Conservation (phyloP, 2,113 vertebrate genomes). For the Macrotus californicus region DNA sequence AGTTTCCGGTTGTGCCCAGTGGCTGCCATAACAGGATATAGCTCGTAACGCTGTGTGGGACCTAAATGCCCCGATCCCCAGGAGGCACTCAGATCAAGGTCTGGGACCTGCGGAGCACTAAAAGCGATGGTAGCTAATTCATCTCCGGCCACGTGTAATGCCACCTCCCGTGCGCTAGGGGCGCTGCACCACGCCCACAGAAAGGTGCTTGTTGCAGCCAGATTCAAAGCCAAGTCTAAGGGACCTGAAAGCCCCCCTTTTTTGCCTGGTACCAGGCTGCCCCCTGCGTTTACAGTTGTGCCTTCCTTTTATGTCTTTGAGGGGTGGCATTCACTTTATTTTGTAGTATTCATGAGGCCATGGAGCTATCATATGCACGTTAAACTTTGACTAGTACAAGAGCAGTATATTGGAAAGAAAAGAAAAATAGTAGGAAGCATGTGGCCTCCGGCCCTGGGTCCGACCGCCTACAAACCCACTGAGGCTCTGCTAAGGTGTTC, state of each 20-base stretch:
- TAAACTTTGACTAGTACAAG: too few species aligned
- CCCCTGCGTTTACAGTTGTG: background rate
- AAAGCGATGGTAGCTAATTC: too few species aligned
- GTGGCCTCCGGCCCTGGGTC: rapidly evolving
- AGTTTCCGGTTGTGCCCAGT: background rate
- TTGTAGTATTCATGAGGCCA: background rate
- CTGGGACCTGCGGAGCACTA: rapidly evolving
- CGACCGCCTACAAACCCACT: background rate
- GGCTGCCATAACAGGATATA: rapidly evolving
- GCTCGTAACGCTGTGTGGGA: background rate
- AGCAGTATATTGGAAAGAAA: background rate
- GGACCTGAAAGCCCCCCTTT: rapidly evolving
- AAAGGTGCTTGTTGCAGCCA: too few species aligned
- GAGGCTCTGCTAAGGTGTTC: rapidly evolving
- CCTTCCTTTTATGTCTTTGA: background rate
- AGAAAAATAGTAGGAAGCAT: background rate
- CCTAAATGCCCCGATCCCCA: rapidly evolving
- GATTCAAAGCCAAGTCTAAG: background rate
- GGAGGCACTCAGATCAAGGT: rapidly evolving
- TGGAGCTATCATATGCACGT: rapidly evolving
- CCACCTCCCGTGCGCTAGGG: rapidly evolving
- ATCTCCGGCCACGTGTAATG: rapidly evolving
- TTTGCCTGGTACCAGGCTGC: rapidly evolving
- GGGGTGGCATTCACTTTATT: background rate
- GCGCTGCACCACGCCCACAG: rapidly evolving